A percentile compares a stretch with the other conserved stretches of the same genome.
phyloP scores from a whole-genome alignment of 2,888 invertebrate genomes.

The Campaea margaritaria region DNA sequence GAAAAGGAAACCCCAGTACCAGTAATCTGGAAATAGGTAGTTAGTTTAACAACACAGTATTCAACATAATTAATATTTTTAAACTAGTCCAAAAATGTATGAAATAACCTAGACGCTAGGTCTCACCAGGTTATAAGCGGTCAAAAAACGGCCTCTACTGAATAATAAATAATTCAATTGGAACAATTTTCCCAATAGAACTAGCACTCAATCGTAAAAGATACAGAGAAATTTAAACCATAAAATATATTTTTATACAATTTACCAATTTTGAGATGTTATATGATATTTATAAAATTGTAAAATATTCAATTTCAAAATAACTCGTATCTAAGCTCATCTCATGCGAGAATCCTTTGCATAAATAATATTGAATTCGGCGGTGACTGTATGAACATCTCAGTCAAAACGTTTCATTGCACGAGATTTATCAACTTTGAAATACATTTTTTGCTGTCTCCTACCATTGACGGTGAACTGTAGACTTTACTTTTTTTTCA shows the following conservation, averaged over 20 bases:
- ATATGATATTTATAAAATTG: conserved; percentile 32
- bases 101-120: no score
- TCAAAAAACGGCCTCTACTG: background rate
- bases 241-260: conserved; percentile 12
- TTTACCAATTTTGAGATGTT: conserved; percentile 14
- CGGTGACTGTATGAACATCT: conserved; percentile 35
- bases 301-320: conserved; percentile 37
- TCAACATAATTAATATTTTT: no score
- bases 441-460: conserved; percentile 13
- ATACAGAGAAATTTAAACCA: conserved; percentile 6
- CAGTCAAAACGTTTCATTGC: conserved; percentile 26
- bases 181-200: conserved; percentile 9
- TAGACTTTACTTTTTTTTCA: background rate
- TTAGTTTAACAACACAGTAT: no score
- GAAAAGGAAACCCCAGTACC: no score
- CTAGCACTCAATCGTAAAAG: conserved; percentile 6
- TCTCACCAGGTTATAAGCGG: background rate
- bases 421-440: conserved; percentile 28
- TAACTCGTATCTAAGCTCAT: conserved; percentile 24
- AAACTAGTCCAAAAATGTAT: no score
- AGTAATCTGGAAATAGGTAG: no score
- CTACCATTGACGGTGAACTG: background rate
- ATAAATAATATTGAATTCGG: conserved; percentile 35
- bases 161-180: conserved; percentile 7
- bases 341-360: conserved; percentile 22